Conservation (phyloP, 2,888 invertebrate genomes). For the Eledona agricola region DNA sequence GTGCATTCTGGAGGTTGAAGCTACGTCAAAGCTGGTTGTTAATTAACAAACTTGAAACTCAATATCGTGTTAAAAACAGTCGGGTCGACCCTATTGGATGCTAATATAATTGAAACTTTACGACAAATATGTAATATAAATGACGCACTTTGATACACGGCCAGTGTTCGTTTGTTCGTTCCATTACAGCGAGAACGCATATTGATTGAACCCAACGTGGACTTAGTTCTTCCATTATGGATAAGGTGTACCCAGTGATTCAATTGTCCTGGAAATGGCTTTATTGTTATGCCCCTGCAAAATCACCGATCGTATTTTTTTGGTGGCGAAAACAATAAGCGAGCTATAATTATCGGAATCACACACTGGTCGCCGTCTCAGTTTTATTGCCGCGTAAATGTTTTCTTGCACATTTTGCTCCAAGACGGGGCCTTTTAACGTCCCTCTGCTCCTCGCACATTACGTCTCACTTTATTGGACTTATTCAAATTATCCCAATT, state of each 20-base stretch:
- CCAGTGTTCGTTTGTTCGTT: constrained; percentile 6
- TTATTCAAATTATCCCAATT: constrained; percentile 36
- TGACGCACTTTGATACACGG: constrained; percentile 28
- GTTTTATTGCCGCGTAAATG: constrained; percentile 25
- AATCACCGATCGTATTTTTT: constrained; percentile 2
- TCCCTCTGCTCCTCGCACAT: constrained; percentile 23
- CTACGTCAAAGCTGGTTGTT: constrained; percentile 36
- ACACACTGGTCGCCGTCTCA: constrained; percentile 15
- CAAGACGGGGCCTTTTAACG: constrained; percentile 23
- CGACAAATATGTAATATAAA: constrained; percentile 34
- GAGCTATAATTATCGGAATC: constrained; percentile 24
- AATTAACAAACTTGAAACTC: constrained; percentile 39
- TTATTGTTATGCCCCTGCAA: constrained; percentile 29
- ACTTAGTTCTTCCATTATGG: constrained; percentile 44
- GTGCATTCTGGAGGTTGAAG: constrained; percentile 26
- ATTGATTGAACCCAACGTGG: constrained; percentile 34
- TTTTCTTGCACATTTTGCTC: constrained; percentile 20
- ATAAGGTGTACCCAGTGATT: constrained; percentile 42
- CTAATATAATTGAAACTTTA: constrained; percentile 36
- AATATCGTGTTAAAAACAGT: constrained; percentile 38
- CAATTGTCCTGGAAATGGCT: constrained; percentile 34
- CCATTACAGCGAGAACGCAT: constrained; percentile 23
- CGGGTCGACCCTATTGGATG: constrained; percentile 29
- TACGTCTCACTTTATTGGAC: constrained; percentile 28
- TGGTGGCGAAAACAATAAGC: background rate